Evolutionary conservation across 2,797 vertebrate genomes (phyloP), one percentile per base, ranked within the genome.

Genomic region (Diglossa cyanea): DNA sequence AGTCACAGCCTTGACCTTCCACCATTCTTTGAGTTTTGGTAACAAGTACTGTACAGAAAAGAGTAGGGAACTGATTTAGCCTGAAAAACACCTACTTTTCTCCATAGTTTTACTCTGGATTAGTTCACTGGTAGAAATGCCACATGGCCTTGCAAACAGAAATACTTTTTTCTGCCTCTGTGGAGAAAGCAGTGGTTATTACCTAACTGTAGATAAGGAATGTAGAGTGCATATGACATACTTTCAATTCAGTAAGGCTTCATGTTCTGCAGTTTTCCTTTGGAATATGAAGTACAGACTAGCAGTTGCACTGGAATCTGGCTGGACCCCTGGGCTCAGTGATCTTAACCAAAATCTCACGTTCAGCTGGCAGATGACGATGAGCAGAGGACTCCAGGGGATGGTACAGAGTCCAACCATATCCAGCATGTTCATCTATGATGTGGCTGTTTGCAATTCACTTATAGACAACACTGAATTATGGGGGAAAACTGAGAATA

Each of bases 141-240:
- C 8, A 14, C 6, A 25, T 13, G 35, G 28, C 1, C 19, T 74
- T 39, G 9, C 35, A 70, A 70, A 54, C 2, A 26, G 23, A 84
- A 77, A 44, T 71, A 44, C 3, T 17, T 76, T 8, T 19, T 7
- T 58, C 28, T 81, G 10, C 35, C 44, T 80, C 13, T 44, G 24
- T 17, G 2, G 17, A 30, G 5, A 70, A 11, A 70, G 8, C 15
- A 54, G 28, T 11, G 21, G 21, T 68, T 62, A 8, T 39, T 42
- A 20, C n/a, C 24, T 45, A 50, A 8, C 11, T 55, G 5, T 40
- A 24, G 16, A 44, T 25, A 23, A 82, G 24, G 16, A 71, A 54
- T 0, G 1, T 19, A 37, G 5, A 53, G n/a, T 15, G 30, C 5
- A 16, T 21, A 24, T 1, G 3, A n/a, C 3, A 31, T 21, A 61